Conservation (phyloP, 2,888 invertebrate genomes). For the Macrophya annulata region DNA sequence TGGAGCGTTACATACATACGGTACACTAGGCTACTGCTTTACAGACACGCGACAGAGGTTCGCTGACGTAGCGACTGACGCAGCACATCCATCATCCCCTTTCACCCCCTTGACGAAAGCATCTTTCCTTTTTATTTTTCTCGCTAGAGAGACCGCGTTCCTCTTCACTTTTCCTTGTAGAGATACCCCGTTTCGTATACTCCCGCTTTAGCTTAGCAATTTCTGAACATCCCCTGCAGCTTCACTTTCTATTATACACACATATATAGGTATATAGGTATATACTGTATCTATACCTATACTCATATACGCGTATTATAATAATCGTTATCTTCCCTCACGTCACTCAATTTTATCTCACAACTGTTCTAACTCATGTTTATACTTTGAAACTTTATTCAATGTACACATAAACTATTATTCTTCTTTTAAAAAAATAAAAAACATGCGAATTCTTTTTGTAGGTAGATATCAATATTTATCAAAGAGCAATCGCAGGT, state of each 20-base stretch:
- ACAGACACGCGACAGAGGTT: constrained; percentile 76
- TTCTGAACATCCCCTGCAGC: neutral
- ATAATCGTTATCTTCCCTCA: constrained; percentile 23
- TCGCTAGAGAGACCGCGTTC: constrained; percentile 8
- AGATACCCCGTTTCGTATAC: constrained; percentile 52
- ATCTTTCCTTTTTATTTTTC: constrained; percentile 43
- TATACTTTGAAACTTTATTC: neutral
- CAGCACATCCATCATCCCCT: constrained; percentile 75
- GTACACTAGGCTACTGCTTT: constrained; percentile 64
- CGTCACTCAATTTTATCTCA: constrained; percentile 14
- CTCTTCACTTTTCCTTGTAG: constrained; percentile 48
- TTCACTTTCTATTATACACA: neutral
- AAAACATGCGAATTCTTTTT: neutral
- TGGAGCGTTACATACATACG: neutral
- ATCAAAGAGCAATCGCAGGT: neutral
- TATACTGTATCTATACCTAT: neutral
- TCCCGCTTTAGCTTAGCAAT: neutral
- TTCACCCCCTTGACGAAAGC: constrained; percentile 56
- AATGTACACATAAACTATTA: neutral
- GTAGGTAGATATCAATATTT: neutral
- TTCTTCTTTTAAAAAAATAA: too few relatives aligned
- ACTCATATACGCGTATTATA: neutral
- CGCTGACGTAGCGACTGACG: constrained; percentile 74
- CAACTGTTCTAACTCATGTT: neutral
- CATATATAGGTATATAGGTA: too few relatives aligned